A percentile compares a stretch with the other conserved stretches of the same genome.
Evolutionary conservation across 1,140 invertebrate species (phyloP).

Genomic region (Anastrepha obliqua): DNA sequence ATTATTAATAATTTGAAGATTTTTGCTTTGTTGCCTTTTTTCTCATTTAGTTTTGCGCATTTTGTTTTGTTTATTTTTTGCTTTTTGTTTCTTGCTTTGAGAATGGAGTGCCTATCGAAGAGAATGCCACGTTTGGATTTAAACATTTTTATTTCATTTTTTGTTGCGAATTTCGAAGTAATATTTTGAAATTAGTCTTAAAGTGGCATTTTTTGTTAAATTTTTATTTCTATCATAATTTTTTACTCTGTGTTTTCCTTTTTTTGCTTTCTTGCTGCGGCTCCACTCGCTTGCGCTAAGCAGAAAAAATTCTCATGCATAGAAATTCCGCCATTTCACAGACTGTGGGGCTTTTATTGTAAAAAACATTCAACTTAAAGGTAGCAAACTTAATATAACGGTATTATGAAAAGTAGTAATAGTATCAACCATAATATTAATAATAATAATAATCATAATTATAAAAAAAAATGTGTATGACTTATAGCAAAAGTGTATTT

Average conservation of each 20-base stretch:
- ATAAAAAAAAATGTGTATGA: not conserved
- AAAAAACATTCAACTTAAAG: not conserved
- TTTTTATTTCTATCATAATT: not conserved
- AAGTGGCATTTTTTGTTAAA: not conserved
- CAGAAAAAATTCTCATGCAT: not conserved
- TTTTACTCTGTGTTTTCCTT: no score
- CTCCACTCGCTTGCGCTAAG: not conserved
- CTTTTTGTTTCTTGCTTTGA: not conserved
- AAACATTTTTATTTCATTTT: not conserved
- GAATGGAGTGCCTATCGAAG: not conserved
- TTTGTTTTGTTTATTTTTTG: no score
- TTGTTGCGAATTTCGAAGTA: not conserved
- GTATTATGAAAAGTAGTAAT: not conserved
- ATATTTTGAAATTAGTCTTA: not conserved
- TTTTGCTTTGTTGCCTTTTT: not conserved
- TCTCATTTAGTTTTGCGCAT: not conserved
- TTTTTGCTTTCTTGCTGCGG: not conserved
- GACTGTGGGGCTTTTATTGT: not conserved
- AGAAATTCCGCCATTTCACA: not conserved
- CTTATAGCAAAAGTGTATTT: not conserved
- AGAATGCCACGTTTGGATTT: not conserved
- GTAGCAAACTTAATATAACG: not conserved
- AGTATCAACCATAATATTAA: not conserved
- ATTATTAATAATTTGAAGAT: not conserved
- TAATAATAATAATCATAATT: not conserved